A percentile compares a stretch with the other conserved stretches of the same genome.
These are phyloP conservation scores for Clostera curtula DNA, from an alignment of 2,888 invertebrate genomes.

Conservation along the genomic window DNA sequence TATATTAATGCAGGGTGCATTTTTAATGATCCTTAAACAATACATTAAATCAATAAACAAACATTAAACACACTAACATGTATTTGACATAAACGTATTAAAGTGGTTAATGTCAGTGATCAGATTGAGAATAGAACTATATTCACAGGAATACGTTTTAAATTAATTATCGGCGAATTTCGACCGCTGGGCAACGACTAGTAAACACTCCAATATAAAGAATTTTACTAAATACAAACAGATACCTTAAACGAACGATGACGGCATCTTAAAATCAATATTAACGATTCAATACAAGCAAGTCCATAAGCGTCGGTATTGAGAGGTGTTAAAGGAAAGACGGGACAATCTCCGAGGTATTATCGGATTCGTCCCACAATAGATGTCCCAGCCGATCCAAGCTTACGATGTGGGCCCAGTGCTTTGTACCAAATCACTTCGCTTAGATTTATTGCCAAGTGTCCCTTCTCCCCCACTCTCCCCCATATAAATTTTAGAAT, in stretches of 20 bases:
- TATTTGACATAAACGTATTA: too few species aligned
- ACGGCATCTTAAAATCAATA: conserved; percentile 24
- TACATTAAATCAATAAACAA: too few species aligned
- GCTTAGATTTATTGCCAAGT: conserved; percentile 63
- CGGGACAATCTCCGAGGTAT: conserved; percentile 69
- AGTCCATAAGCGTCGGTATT: conserved; percentile 34
- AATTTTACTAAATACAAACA: too few species aligned
- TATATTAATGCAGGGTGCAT: too few species aligned
- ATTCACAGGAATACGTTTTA: neutral
- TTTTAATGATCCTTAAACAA: too few species aligned
- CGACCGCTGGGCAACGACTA: too few species aligned
- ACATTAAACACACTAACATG: too few species aligned
- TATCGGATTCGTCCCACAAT: conserved; percentile 71
- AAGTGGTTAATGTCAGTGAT: too few species aligned
- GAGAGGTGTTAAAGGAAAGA: conserved; percentile 67
- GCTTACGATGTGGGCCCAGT: conserved; percentile 65
- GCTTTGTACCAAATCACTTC: conserved; percentile 73
- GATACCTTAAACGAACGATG: too few species aligned
- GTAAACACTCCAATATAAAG: too few species aligned
- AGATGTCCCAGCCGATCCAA: conserved; percentile 61
- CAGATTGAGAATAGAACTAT: too few species aligned
- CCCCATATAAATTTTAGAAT: conserved; percentile 68
- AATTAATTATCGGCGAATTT: conserved; percentile 5
- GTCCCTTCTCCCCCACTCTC: conserved; percentile 61
- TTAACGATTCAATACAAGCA: conserved; percentile 31